Evolutionary conservation across 2,797 vertebrate species (phyloP).

Genomic region (Trachops cirrhosus): DNA sequence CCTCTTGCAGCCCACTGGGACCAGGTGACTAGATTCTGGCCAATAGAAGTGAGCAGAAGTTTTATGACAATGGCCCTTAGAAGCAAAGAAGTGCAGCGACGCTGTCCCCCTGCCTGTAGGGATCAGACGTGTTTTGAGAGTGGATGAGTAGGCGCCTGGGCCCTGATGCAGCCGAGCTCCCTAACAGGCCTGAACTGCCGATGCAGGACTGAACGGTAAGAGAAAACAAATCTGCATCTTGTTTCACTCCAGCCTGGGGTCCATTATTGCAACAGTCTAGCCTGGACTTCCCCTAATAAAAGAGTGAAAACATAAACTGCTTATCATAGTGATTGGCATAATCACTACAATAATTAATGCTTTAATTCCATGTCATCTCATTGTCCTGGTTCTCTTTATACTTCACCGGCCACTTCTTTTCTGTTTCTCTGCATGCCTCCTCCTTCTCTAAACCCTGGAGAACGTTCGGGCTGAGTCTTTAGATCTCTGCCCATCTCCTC

Average conservation of each 20-base stretch:
- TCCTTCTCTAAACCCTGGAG: not conserved
- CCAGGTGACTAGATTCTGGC: not conserved
- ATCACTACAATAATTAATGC: no score
- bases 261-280: not conserved
- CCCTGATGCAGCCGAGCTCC: not conserved
- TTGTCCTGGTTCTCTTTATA: not conserved
- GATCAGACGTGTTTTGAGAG: not conserved
- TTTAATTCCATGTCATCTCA: not conserved
- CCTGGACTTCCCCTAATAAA: not conserved
- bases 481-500: not conserved
- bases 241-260: not conserved
- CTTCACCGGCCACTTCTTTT: not conserved
- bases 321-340: not conserved
- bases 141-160: not conserved
- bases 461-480: not conserved
- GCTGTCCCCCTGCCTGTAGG: not conserved
- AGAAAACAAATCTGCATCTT: not conserved
- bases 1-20: no score
- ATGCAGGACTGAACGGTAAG: no score
- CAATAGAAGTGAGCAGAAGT: not conserved
- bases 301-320: not conserved
- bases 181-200: not conserved
- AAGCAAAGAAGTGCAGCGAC: not conserved
- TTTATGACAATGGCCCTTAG: not conserved
- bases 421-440: not conserved